These are phyloP conservation scores for Cyprinus carpio DNA, from an alignment of 2,113 vertebrate genomes.

Conservation along the genomic window DNA sequence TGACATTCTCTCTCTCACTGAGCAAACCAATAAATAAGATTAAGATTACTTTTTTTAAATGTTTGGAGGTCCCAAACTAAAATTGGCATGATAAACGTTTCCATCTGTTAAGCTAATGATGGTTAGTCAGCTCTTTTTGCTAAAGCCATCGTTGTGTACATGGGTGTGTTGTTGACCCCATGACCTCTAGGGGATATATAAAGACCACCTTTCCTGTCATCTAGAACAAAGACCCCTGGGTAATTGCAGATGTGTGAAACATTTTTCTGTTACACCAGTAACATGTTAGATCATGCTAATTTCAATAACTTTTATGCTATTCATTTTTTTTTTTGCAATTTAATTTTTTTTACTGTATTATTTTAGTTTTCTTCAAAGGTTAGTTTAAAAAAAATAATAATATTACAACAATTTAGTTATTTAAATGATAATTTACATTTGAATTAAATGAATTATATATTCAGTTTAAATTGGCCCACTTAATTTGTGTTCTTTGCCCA, in stretches of 20 bases:
- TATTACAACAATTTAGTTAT: neutral
- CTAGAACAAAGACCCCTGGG: conserved; percentile 10
- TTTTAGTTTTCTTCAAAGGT: neutral
- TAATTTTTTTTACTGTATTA: neutral
- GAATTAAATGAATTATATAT: neutral
- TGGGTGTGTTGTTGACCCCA: neutral
- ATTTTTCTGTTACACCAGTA: neutral
- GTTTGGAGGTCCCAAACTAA: neutral
- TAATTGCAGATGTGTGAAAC: neutral
- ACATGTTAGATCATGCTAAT: neutral
- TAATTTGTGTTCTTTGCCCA: neutral
- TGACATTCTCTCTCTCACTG: neutral
- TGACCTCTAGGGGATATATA: conserved; percentile 26
- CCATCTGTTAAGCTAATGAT: conserved; percentile 23
- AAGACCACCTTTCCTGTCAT: conserved; percentile 44
- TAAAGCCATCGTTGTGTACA: conserved; percentile 16
- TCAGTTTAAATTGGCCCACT: neutral
- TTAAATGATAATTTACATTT: neutral
- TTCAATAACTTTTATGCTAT: neutral
- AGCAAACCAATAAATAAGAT: neutral
- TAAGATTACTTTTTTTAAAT: neutral
- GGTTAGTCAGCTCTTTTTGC: conserved; percentile 19
- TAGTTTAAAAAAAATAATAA: neutral
- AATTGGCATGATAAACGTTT: neutral
- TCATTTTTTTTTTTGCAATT: neutral